Conservation (phyloP, 2,113 vertebrate genomes). For the Boulengeromyrus knoepffleri region DNA sequence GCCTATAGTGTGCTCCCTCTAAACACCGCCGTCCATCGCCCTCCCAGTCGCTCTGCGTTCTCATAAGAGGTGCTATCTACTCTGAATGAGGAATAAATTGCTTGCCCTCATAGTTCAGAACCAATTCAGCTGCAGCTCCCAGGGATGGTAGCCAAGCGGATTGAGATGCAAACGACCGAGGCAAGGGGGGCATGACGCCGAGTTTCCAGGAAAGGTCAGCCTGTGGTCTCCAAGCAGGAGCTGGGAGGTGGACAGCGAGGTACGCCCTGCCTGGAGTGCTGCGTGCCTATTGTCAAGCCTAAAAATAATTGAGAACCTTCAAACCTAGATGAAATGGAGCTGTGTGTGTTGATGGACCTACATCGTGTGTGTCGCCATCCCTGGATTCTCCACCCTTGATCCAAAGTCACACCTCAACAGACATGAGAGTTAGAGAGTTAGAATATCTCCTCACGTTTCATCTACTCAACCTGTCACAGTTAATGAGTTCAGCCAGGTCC, state of each 20-base stretch:
- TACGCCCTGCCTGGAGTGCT: neutral
- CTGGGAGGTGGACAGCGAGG: neutral
- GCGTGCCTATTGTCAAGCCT: neutral
- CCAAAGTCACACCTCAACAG: neutral
- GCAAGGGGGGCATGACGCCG: neutral
- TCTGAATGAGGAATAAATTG: slow-evolving; percentile 45
- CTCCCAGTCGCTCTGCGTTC: slow-evolving; percentile 12
- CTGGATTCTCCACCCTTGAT: neutral
- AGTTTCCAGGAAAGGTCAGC: neutral
- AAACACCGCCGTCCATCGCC: neutral
- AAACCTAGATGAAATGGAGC: neutral
- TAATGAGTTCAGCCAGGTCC: neutral
- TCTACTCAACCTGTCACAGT: neutral
- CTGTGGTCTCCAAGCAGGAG: neutral
- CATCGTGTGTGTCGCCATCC: neutral
- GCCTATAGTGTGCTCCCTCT: neutral
- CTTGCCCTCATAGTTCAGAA: slow-evolving; percentile 44
- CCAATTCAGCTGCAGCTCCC: slow-evolving; percentile 28
- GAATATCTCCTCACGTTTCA: neutral
- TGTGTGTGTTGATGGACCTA: neutral
- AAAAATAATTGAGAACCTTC: neutral
- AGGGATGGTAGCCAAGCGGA: slow-evolving; percentile 24
- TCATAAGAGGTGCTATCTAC: slow-evolving; percentile 30
- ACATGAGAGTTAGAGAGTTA: neutral
- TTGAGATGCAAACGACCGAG: neutral